These are phyloP conservation scores for Drosophila santomea DNA, from an alignment of 1,140 invertebrate species.

Conservation along the genomic window DNA sequence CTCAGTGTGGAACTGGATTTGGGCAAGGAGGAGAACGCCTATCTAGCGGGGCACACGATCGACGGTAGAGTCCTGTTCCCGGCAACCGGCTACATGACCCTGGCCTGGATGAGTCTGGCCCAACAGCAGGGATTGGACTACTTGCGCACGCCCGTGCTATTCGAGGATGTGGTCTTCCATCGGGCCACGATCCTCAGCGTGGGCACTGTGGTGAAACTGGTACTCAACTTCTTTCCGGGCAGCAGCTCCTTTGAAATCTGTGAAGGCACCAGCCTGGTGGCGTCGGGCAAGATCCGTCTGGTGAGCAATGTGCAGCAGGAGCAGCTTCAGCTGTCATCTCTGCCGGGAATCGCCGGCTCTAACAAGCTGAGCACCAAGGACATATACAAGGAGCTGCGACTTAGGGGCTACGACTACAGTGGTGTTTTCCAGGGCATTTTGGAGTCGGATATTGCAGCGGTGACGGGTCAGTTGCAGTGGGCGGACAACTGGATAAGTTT, in stretches of 20 bases:
- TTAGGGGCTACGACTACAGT: conserved; percentile 97
- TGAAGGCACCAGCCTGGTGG: conserved; percentile 92
- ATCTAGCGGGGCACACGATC: conserved; percentile 94
- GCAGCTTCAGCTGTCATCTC: conserved; percentile 84
- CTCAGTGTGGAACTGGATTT: conserved; percentile 91
- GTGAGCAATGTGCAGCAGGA: conserved; percentile 88
- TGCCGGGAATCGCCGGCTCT: conserved; percentile 69
- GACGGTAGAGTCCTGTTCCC: conserved; percentile 97
- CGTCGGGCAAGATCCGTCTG: conserved; percentile 90
- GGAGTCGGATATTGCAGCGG: conserved; percentile 88
- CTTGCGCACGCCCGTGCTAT: conserved; percentile 92
- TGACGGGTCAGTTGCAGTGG: conserved; percentile 91
- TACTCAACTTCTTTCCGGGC: conserved; percentile 94
- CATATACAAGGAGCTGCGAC: conserved; percentile 96
- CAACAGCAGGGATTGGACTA: conserved; percentile 91
- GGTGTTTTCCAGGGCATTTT: conserved; percentile 93
- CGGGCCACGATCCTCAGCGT: conserved; percentile 95
- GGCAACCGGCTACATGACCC: conserved; percentile 97
- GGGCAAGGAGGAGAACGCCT: conserved; percentile 90
- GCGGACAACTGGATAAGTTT: conserved; percentile 95
- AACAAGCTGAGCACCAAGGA: conserved; percentile 88
- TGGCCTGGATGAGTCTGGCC: conserved; percentile 97
- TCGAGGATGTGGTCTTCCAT: conserved; percentile 95
- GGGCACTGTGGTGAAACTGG: conserved; percentile 91
- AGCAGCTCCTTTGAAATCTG: conserved; percentile 96